Percentiles rank a stretch among this genome's conserved stretches.
Conservation (phyloP, 2,113 vertebrate species). For the Albula glossodonta region DNA sequence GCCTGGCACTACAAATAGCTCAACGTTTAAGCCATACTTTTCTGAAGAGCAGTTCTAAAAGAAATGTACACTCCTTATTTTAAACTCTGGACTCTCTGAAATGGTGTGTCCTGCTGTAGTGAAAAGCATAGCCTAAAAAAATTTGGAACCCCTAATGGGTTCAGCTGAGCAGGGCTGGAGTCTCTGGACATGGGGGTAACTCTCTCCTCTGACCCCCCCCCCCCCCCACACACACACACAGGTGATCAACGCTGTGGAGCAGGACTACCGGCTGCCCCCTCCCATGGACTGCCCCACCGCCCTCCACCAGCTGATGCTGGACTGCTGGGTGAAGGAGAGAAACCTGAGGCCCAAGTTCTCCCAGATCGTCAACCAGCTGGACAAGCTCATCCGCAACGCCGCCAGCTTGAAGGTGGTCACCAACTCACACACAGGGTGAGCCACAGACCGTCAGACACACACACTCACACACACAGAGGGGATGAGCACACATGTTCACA, state of each 20-base stretch:
- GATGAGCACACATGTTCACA: not conserved
- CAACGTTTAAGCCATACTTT: too few species aligned
- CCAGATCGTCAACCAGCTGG: constrained; percentile 95
- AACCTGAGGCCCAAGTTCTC: constrained; percentile 96
- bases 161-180: not conserved
- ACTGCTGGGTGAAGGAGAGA: constrained; percentile 98
- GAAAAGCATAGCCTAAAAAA: too few species aligned
- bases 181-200: not conserved
- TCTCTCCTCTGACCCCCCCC: not conserved
- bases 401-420: constrained; percentile 97
- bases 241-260: constrained; percentile 98
- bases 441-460: not conserved
- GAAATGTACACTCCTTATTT: too few species aligned
- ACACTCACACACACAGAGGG: not conserved
- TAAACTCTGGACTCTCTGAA: not conserved
- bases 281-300: constrained; percentile 99
- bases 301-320: constrained; percentile 95
- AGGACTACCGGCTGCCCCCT: constrained; percentile 94
- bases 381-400: constrained; percentile 97
- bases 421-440: constrained; percentile 92
- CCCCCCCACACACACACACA: constrained; percentile 43
- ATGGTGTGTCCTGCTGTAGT: not conserved
- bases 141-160: too few species aligned
- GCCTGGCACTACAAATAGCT: too few species aligned
- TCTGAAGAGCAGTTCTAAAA: too few species aligned